Conservation (phyloP, 2,797 vertebrate genomes). For the Myotis daubentonii region DNA sequence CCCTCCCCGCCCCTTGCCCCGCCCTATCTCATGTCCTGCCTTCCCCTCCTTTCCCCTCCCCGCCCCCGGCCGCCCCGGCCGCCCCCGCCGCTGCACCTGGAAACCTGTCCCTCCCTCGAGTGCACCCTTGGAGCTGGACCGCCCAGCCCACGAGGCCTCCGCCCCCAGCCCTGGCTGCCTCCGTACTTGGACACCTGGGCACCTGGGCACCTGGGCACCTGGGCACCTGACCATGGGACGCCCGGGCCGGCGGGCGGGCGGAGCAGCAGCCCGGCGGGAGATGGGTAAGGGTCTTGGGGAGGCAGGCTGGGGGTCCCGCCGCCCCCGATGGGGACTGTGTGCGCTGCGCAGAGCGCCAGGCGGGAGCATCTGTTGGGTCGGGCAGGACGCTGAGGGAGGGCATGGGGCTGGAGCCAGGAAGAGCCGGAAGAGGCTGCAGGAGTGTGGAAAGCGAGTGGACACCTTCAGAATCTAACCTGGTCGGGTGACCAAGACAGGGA, state of each 20-base stretch:
- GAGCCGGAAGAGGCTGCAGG: not conserved
- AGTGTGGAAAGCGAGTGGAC: not conserved
- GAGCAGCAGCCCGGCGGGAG: slow-evolving; percentile 48
- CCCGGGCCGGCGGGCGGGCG: not conserved
- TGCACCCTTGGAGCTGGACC: not conserved
- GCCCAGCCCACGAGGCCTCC: not conserved
- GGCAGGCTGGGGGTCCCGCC: not conserved
- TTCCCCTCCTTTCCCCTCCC: not conserved
- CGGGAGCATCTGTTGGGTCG: not conserved
- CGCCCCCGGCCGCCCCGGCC: not conserved
- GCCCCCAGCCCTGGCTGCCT: not conserved
- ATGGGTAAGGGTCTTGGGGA: slow-evolving; percentile 44
- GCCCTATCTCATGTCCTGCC: not conserved
- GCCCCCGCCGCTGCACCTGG: not conserved
- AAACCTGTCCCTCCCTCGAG: not conserved
- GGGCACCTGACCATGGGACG: slow-evolving; percentile 52
- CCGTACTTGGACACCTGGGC: slow-evolving; percentile 25
- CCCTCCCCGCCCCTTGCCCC: slow-evolving; percentile 13
- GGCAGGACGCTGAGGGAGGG: not conserved
- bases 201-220: slow-evolving; percentile 12
- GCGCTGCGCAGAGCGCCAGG: not conserved
- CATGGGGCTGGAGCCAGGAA: not conserved
- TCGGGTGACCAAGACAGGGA: not conserved
- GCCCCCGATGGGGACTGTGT: not conserved
- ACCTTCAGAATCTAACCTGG: not conserved